A percentile compares a stretch with the other conserved stretches of the same genome.
These are phyloP conservation scores for Galeopterus variegatus DNA, from an alignment of 2,113 vertebrate genomes.

Conservation along the genomic window DNA sequence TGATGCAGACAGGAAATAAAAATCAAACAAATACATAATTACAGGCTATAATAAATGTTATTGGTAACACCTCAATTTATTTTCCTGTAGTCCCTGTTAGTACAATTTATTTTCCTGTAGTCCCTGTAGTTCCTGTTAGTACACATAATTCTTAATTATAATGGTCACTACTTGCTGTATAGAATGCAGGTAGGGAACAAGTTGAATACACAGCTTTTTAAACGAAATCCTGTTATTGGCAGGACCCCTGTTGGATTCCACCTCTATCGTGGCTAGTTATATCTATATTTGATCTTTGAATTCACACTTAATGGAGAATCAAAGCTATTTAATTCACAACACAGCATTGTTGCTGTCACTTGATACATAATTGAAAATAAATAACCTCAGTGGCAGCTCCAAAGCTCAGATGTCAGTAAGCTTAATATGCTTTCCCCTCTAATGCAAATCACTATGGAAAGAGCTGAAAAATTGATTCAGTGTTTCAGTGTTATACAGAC, in stretches of 20 bases:
- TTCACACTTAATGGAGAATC: constrained; percentile 74
- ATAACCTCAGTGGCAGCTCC: constrained; percentile 66
- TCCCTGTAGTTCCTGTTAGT: neutral
- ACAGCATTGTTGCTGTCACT: constrained; percentile 65
- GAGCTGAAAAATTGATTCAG: neutral
- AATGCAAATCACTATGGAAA: neutral
- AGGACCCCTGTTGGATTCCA: neutral
- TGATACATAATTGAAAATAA: constrained; percentile 80
- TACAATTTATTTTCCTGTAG: constrained; percentile 1
- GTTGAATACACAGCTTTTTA: neutral
- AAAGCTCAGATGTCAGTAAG: constrained; percentile 35
- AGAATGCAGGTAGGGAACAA: neutral
- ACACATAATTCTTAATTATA: constrained; percentile 20
- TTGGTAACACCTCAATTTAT: neutral
- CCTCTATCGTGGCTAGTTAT: neutral
- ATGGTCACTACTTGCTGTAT: neutral
- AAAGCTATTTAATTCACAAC: constrained; percentile 81
- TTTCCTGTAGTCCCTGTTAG: neutral
- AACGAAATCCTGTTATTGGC: neutral
- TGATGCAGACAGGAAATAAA: neutral
- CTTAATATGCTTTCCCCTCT: neutral
- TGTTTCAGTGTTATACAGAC: neutral
- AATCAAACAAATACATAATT: constrained; percentile 49
- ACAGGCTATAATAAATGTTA: neutral
- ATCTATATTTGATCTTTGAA: constrained; percentile 50